Evolutionary conservation across 2,888 invertebrate genomes (phyloP).

Genomic region (Drosophila borborema): DNA sequence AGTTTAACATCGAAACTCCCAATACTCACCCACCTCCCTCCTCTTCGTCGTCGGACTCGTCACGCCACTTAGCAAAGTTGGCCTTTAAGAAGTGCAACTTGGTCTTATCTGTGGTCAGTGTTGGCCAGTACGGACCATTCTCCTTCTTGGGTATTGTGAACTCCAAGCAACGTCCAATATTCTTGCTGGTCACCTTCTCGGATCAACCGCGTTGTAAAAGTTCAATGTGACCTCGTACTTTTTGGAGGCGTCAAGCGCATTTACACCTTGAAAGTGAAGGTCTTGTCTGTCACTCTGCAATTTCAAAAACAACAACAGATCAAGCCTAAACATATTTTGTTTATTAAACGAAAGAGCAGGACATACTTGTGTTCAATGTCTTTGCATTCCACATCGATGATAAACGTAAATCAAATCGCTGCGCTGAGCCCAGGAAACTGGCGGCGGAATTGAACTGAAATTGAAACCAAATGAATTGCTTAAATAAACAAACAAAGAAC

Average conservation of each 20-base stretch:
- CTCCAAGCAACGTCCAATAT: conserved; percentile 91
- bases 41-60: conserved; percentile 97
- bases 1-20: neutral
- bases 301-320: neutral
- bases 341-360: neutral
- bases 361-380: conserved; percentile 92
- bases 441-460: conserved; percentile 88
- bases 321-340: neutral
- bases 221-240: conserved; percentile 95
- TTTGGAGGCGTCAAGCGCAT: conserved; percentile 93
- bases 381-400: conserved; percentile 96
- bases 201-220: conserved; percentile 92
- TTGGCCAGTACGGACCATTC: conserved; percentile 94
- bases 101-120: conserved; percentile 93
- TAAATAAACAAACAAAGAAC: conserved; percentile 22
- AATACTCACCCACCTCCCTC: conserved; percentile 86
- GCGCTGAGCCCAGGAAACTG: conserved; percentile 97
- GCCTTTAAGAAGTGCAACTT: conserved; percentile 98
- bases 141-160: conserved; percentile 90
- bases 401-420: conserved; percentile 92
- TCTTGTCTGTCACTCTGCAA: conserved; percentile 89
- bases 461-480: conserved; percentile 7
- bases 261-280: conserved; percentile 92
- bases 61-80: conserved; percentile 99
- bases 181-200: conserved; percentile 90